Base-by-base conservation (phyloP, 1,140 invertebrate genomes). In the Scaptomyza graminum region DNA sequence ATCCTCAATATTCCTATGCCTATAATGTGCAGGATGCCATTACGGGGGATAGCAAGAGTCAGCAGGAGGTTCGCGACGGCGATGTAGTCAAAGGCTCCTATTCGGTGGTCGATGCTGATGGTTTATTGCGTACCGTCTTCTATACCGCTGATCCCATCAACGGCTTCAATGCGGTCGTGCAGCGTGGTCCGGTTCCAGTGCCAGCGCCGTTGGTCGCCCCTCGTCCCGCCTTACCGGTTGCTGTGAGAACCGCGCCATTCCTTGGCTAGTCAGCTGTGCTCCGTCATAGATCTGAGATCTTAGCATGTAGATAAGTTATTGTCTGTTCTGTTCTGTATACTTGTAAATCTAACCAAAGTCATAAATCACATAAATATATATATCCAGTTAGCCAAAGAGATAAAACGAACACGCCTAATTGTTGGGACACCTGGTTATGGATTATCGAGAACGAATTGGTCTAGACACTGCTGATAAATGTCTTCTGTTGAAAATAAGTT, bases 21-120 rank as follows among this genome's bases (percentile, higher is more conserved):
- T 94, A 95, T 70, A 93, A 93, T 62, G 93, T 95, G 2, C 92
- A 94, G 41, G 94, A 94, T 85, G 92, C 93, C 16, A 90, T 93
- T 64, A 95, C 93, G 73, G 94, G 94, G 5, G 94, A 94, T 76
- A 94, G 92, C 92, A 94, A 95, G 91, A 94, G 92, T 70, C 94
- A 94, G 79, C 91, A 92, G 63, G 94, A 94, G 84, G 93, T 93
- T 71, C 93, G 94, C 15, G 92, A 94, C 68, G 94, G 94, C n/a
- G 94, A 94, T 72, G 76, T 94, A 7, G 94, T 94, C 12, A 93
- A 93, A 71, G 94, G 94, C 18, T 92, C 92, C 51, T 94, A 94
- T 79, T 93, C 93, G 0, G 81, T 94, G 12, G 92, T 94, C 12
- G 94, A 94, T 39, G 92, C 94, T 28, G 94, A 94, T 61, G 94